Conservation (phyloP, 1,140 invertebrate genomes). For the Rhysida immarginata region DNA sequence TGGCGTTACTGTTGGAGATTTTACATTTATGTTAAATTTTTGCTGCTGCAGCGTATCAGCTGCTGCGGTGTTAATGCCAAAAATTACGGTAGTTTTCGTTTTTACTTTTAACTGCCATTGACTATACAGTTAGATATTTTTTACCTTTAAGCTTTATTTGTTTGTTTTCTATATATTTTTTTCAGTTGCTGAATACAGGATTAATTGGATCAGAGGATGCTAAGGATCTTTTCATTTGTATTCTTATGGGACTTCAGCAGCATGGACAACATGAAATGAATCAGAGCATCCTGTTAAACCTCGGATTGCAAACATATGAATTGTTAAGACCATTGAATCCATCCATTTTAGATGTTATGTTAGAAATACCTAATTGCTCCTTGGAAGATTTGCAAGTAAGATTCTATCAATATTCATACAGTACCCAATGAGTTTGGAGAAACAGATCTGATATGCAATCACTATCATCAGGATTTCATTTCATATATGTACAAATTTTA, state of each 20-base stretch:
- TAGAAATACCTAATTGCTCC: conserved; percentile 59
- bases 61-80: too few species aligned
- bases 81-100: too few species aligned
- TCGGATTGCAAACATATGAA: conserved; percentile 64
- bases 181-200: conserved; percentile 20
- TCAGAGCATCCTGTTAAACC: conserved; percentile 41
- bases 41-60: too few species aligned
- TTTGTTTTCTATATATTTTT: conserved; percentile 47
- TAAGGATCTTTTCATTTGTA: conserved; percentile 19
- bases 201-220: conserved; percentile 19
- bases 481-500: too few species aligned
- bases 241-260: conserved; percentile 23
- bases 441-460: too few species aligned
- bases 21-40: too few species aligned
- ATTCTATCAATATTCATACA: neutral
- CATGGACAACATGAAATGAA: conserved; percentile 68
- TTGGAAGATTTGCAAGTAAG: conserved; percentile 46
- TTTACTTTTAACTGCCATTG: conserved; percentile 49
- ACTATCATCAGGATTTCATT: conserved; percentile 7
- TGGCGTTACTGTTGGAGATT: too few species aligned
- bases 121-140: too few species aligned
- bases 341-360: conserved; percentile 46
- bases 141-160: conserved; percentile 54
- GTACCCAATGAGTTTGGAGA: neutral
- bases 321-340: conserved; percentile 56